Conservation (phyloP, 2,113 vertebrate genomes). For the Bubo blakistoni region DNA sequence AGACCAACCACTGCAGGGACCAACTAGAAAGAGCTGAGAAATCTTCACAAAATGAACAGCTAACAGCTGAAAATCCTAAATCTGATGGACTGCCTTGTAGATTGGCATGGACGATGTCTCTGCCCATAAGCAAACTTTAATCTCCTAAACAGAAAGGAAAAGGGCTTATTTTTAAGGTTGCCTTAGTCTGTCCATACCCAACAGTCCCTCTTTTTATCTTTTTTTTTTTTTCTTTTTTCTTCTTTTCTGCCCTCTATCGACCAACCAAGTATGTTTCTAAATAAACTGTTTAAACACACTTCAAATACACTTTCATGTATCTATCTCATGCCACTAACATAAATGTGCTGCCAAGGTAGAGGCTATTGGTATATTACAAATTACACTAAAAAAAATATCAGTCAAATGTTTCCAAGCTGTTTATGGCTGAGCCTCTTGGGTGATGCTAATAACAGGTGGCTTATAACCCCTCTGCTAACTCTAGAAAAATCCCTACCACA, state of each 20-base stretch:
- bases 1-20: neutral
- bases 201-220: neutral
- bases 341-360: neutral
- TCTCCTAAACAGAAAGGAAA: neutral
- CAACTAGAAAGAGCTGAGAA: neutral
- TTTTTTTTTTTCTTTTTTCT: neutral
- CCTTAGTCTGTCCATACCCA: neutral
- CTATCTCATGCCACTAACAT: neutral
- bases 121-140: neutral
- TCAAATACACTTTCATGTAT: neutral
- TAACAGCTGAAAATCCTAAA: neutral
- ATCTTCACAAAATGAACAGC: neutral
- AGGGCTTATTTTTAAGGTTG: neutral
- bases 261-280: neutral
- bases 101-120: neutral
- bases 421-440: neutral
- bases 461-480: neutral
- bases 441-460: neutral
- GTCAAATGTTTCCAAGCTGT: neutral
- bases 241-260: slow-evolving; percentile 53
- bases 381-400: neutral
- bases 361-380: neutral
- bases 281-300: neutral
- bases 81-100: neutral
- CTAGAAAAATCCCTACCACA: neutral